Percentiles rank a stretch among this genome's conserved stretches.
phyloP scores from a whole-genome alignment of 2,113 vertebrate genomes.

The Spermophilus dauricus region DNA sequence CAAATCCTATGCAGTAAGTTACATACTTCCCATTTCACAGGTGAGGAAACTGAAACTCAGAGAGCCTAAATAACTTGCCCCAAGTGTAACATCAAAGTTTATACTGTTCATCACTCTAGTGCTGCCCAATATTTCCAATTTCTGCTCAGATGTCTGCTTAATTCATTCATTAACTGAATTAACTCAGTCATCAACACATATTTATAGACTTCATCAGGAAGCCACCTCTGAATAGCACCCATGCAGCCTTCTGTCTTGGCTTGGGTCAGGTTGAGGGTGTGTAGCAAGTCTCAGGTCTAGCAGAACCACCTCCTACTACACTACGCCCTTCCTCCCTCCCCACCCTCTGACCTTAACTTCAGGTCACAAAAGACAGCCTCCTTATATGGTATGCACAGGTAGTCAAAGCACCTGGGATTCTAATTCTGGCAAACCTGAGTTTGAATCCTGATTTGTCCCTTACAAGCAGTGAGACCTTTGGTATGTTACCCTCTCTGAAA shows the following conservation, averaged over 20 bases:
- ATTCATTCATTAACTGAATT: neutral
- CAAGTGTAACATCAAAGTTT: neutral
- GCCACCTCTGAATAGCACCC: fast-evolving
- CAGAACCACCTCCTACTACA: neutral
- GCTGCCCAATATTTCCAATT: neutral
- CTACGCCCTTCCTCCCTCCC: neutral
- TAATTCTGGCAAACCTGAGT: neutral
- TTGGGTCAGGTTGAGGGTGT: neutral
- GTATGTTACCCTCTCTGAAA: neutral
- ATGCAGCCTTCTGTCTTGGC: neutral
- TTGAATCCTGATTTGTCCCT: neutral
- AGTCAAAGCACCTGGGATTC: neutral
- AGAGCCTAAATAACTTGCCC: neutral
- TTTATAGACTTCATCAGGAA: neutral
- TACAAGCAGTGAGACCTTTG: neutral
- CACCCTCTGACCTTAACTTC: constrained; percentile 16
- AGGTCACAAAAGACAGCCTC: neutral
- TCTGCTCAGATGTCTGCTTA: neutral
- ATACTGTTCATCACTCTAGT: too few relatives aligned
- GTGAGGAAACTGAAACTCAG: neutral
- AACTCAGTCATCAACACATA: neutral
- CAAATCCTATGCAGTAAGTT: neutral
- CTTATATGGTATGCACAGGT: neutral
- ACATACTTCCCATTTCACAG: neutral
- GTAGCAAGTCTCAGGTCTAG: neutral